phyloP scores from a whole-genome alignment of 92 coral and sea anemone genomes.

The Heteractis magnifica region DNA sequence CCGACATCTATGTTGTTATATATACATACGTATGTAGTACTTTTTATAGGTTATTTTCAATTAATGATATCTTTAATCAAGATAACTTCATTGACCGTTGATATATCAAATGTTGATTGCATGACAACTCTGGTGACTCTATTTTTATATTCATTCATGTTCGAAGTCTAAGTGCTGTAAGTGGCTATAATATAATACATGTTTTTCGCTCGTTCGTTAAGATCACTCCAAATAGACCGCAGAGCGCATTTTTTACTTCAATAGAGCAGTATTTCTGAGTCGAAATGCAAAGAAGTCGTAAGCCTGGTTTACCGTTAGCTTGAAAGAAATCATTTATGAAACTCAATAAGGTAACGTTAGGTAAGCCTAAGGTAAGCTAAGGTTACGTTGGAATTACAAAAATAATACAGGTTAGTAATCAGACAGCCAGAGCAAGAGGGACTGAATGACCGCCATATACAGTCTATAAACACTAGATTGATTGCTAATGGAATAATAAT shows the following conservation, averaged over 20 bases:
- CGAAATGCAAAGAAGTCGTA: no score
- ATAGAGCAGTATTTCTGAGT: no score
- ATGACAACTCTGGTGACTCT: neutral
- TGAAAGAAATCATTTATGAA: no score
- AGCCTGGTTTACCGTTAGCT: no score
- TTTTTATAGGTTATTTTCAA: neutral
- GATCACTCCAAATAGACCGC: neutral
- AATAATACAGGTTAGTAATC: no score
- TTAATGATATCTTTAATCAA: neutral
- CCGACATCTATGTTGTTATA: neutral
- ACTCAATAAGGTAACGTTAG: no score
- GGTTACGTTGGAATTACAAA: neutral
- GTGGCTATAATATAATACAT: no score
- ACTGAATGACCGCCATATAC: neutral
- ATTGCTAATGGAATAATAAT: constrained; percentile 4
- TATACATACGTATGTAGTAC: neutral
- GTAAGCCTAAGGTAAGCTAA: no score
- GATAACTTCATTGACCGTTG: neutral
- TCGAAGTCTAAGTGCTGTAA: no score
- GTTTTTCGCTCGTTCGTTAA: neutral
- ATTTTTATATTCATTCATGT: no score
- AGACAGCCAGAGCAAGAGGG: neutral
- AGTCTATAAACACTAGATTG: neutral
- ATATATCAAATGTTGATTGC: neutral
- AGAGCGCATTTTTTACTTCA: neutral